phyloP scores from a whole-genome alignment of 2,797 vertebrate species.

The Micropoecilia bifurca region DNA sequence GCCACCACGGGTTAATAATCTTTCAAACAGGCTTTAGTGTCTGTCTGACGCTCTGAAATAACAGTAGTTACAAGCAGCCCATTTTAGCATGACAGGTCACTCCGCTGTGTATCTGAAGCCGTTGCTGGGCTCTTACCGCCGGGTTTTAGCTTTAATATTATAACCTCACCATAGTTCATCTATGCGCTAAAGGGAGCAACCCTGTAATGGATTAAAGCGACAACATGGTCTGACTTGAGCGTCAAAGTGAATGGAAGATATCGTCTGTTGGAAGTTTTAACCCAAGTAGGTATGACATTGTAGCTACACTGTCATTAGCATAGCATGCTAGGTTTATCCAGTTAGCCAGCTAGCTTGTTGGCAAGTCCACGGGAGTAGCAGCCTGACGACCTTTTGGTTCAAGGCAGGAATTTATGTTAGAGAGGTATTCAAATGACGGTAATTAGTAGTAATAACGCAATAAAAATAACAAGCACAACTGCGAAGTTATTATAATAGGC shows the following conservation, averaged over 20 bases:
- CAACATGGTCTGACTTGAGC: constrained; percentile 64
- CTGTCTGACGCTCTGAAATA: constrained; percentile 57
- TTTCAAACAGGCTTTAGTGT: constrained; percentile 28
- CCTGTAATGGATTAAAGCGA: constrained; percentile 47
- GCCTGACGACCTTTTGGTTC: constrained; percentile 11
- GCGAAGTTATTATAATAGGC: fast-evolving
- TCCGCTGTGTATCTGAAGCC: constrained; percentile 85
- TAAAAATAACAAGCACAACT: fast-evolving
- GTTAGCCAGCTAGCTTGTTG: constrained; percentile 56
- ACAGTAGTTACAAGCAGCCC: constrained; percentile 66
- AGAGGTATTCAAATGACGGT: not conserved
- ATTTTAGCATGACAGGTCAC: constrained; percentile 79
- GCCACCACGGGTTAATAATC: constrained; percentile 32
- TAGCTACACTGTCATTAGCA: constrained; percentile 71
- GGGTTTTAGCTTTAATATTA: constrained; percentile 85
- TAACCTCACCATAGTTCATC: constrained; percentile 73
- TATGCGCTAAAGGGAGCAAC: constrained; percentile 63
- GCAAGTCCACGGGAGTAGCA: constrained; percentile 47
- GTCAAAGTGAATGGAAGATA: constrained; percentile 60
- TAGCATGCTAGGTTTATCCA: constrained; percentile 66
- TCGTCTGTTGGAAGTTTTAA: constrained; percentile 54
- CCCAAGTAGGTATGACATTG: constrained; percentile 76
- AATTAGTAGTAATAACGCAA: not conserved
- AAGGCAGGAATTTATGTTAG: not conserved
- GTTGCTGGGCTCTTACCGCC: constrained; percentile 89